Evolutionary conservation across 2,797 vertebrate genomes (phyloP).

Genomic region (Picus viridis): DNA sequence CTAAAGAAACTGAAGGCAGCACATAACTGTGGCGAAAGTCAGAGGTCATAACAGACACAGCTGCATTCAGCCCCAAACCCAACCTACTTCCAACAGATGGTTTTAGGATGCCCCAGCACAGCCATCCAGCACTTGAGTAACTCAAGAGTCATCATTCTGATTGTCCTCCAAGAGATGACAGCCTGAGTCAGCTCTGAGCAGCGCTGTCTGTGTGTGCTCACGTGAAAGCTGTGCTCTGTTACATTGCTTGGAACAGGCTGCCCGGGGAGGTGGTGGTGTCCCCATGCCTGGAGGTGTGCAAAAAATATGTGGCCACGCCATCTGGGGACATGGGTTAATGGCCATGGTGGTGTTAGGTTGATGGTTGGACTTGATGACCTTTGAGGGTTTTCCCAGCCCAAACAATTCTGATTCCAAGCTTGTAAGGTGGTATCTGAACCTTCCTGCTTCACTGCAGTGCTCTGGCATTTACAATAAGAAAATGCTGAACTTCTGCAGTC

Average conservation of each 20-base stretch:
- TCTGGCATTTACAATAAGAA: not conserved
- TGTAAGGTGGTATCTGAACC: not conserved
- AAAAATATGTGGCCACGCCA: too few relatives aligned
- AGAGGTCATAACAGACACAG: not conserved
- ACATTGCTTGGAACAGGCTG: not conserved
- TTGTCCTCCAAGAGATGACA: not conserved
- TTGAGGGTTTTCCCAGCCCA: too few relatives aligned
- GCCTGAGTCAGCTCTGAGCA: not conserved
- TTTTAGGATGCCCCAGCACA: not conserved
- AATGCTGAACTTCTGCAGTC: not conserved
- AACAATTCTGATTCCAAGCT: not conserved
- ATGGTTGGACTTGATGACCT: too few relatives aligned
- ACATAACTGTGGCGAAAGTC: not conserved
- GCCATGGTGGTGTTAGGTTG: too few relatives aligned
- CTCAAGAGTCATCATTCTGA: not conserved
- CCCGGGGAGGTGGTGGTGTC: too few relatives aligned
- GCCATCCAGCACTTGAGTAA: not conserved
- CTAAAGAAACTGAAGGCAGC: not conserved
- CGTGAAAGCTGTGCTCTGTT: not conserved
- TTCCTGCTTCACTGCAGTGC: not conserved
- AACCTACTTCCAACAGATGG: rapidly evolving
- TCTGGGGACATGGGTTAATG: too few relatives aligned
- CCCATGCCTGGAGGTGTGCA: too few relatives aligned
- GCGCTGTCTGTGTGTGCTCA: too few relatives aligned
- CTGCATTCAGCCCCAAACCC: not conserved